Base-by-base conservation (phyloP, 2,113 vertebrate genomes). In the Hassar affinis region DNA sequence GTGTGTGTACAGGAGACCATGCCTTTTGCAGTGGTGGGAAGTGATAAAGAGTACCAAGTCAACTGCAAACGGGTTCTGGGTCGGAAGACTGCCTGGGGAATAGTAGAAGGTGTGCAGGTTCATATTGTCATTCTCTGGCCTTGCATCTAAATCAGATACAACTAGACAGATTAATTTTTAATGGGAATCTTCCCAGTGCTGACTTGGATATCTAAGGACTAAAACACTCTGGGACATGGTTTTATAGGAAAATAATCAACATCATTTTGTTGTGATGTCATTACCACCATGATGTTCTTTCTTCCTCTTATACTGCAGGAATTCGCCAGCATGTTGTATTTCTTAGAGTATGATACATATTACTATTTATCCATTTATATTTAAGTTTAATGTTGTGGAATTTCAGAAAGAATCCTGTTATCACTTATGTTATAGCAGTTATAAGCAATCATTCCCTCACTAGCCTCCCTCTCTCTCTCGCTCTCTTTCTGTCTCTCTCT, bases 11-110 rank as follows among this genome's bases (percentile, higher is more conserved):
- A 99, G 97, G 98, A 99, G 92, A 93, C 94, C 81, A 98, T 99
- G 96, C 98, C 98, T 71, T 99, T 99, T 20, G 98, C 98, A 17
- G 97, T 99, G 83, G 97, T 99, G 87, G 97, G 98, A 82, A 99
- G 98, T 0, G 97, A 99, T 91, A 98, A 97, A 92, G 98, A 99
- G 86, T 98, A 98, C 88, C 97, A 99, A 91, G 97, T 98, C 86
- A 98, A 98, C 17, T 94, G 96, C 81, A 99, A 98, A 90, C 94
- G 96, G 52, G 95, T 99, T 88, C 94, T 99, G 72, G 98, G 98
- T 51, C 94, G 98, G 86, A 99, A 99, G 93, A 99, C 97, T 1
- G 93, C 96, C 0, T 99, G 98, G 98, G 98, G 98, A 77, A 95
- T 99, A 86, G 96, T 99, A 77, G 98, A 99, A 96, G 98, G 98